Evolutionary conservation across 1,140 invertebrate species (phyloP).

Genomic region (Heterodera schachtii): DNA sequence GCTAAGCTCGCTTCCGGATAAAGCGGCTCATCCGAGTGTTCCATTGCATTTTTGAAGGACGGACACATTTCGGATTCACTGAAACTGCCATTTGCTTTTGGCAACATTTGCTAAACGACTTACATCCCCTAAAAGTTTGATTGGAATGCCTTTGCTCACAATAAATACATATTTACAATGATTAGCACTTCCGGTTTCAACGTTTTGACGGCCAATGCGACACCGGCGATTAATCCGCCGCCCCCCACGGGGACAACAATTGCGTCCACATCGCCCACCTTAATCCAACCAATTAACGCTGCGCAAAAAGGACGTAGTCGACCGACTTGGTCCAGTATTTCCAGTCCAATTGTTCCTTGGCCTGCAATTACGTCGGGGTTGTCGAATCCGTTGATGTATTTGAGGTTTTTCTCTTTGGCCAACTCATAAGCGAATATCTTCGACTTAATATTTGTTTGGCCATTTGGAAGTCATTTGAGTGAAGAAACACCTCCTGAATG

Average conservation of each 20-base stretch:
- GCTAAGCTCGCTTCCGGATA: slow-evolving; percentile 76
- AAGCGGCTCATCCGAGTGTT: slow-evolving; percentile 70
- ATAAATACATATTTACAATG: slow-evolving; percentile 66
- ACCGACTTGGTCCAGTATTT: slow-evolving; percentile 79
- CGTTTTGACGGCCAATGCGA: slow-evolving; percentile 82
- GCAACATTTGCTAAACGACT: background rate
- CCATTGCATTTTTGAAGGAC: slow-evolving; percentile 78
- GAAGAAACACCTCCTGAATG: background rate
- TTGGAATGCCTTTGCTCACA: slow-evolving; percentile 1
- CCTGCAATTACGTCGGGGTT: slow-evolving; percentile 88
- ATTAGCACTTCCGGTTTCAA: slow-evolving; percentile 77
- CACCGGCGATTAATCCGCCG: slow-evolving; percentile 83
- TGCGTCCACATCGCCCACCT: slow-evolving; percentile 68
- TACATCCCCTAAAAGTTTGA: slow-evolving; percentile 73
- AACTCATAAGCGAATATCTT: slow-evolving; percentile 78
- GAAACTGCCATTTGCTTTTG: slow-evolving; percentile 74
- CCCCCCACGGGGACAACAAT: slow-evolving; percentile 81
- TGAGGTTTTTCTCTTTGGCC: slow-evolving; percentile 74
- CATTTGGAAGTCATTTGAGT: background rate
- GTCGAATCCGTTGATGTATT: slow-evolving; percentile 83
- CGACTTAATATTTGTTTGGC: slow-evolving; percentile 68
- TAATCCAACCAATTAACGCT: background rate
- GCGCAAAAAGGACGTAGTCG: slow-evolving; percentile 46
- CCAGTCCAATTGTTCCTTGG: slow-evolving; percentile 86
- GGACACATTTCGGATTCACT: slow-evolving; percentile 82